These are phyloP conservation scores for Uropsilus gracilis DNA, from an alignment of 2,113 vertebrate species.

Conservation along the genomic window DNA sequence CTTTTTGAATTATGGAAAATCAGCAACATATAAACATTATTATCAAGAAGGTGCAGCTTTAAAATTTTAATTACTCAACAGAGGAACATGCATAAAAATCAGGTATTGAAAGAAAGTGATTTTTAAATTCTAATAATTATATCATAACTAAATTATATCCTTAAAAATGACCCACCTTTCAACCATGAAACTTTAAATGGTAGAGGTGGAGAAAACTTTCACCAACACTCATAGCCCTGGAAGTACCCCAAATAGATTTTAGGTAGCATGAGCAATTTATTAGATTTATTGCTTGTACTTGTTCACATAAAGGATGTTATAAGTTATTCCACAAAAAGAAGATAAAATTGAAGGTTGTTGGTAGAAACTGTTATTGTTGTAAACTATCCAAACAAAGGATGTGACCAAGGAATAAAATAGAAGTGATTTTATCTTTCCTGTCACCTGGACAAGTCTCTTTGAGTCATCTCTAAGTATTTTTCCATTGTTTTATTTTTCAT, in stretches of 20 bases:
- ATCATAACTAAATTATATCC: conserved; percentile 8
- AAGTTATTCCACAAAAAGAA: conserved; percentile 67
- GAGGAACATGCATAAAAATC: neutral
- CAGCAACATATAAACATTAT: neutral
- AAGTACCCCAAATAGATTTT: conserved; percentile 41
- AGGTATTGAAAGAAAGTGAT: neutral
- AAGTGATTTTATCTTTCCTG: conserved; percentile 83
- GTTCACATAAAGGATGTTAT: conserved; percentile 58
- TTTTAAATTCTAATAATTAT: neutral
- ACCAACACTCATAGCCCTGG: conserved; percentile 59
- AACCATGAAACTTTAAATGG: conserved; percentile 17
- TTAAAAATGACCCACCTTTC: conserved; percentile 17
- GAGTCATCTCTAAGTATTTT: conserved; percentile 71
- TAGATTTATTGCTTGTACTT: conserved; percentile 76
- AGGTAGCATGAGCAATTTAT: conserved; percentile 72
- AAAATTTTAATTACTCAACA: conserved; percentile 6
- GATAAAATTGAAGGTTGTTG: conserved; percentile 76
- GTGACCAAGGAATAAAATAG: conserved; percentile 69
- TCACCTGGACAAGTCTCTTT: conserved; percentile 76
- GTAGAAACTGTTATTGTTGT: conserved; percentile 65
- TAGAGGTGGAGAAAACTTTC: neutral
- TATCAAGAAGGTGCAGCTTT: neutral
- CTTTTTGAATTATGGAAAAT: neutral
- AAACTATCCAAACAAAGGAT: conserved; percentile 70
- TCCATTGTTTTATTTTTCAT: conserved; percentile 82